Evolutionary conservation across 1,140 invertebrate species (phyloP).

Genomic region (Thrips palmi): DNA sequence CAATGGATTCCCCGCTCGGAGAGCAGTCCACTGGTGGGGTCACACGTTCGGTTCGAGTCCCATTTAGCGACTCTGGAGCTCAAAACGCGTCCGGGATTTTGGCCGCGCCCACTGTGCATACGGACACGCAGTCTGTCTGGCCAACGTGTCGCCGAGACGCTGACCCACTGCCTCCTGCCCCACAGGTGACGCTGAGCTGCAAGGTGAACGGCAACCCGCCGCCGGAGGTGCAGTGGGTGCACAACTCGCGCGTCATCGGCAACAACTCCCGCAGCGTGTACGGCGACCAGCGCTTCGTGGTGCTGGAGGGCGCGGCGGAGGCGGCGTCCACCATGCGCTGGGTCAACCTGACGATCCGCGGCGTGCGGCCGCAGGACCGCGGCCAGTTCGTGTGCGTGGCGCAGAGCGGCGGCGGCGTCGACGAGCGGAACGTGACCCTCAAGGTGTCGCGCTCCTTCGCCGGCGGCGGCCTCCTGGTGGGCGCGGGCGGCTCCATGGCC

Average conservation of each 20-base stretch:
- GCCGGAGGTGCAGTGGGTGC: conserved; percentile 56
- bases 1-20: no score
- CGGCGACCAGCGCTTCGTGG: conserved; percentile 16
- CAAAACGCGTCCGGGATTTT: no score
- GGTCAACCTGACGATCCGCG: conserved; percentile 59
- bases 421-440: conserved; percentile 51
- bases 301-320: conserved; percentile 19
- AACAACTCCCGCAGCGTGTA: conserved; percentile 27
- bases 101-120: no score
- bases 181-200: conserved; percentile 56
- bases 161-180: conserved; percentile 16
- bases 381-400: conserved; percentile 80
- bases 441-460: conserved; percentile 26
- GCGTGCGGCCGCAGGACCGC: conserved; percentile 49
- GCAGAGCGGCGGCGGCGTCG: conserved; percentile 64
- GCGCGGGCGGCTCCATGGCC: conserved; percentile 30
- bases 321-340: conserved; percentile 31
- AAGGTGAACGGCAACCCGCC: conserved; percentile 53
- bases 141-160: conserved; percentile 13
- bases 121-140: background rate
- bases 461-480: conserved; percentile 27
- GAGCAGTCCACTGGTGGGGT: no score
- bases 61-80: conserved; percentile 18
- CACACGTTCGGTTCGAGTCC: no score
- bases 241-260: conserved; percentile 38